Percentiles rank a stretch among this genome's conserved stretches.
Evolutionary conservation across 1,140 invertebrate species (phyloP).

Genomic region (Caenorhabditis tropicalis): DNA sequence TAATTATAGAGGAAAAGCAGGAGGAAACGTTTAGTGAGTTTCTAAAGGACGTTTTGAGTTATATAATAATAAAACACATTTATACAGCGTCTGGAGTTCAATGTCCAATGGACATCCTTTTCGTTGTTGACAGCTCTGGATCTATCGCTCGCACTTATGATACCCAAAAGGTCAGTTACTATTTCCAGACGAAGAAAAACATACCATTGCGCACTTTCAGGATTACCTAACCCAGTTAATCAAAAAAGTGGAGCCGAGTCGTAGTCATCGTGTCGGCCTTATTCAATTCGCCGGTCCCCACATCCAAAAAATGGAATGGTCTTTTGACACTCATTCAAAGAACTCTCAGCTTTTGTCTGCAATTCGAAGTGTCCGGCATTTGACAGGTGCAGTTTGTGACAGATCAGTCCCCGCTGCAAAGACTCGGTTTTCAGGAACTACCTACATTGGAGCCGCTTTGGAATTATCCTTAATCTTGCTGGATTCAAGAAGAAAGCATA

Average conservation of each 20-base stretch:
- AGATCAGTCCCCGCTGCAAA: background rate
- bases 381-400: background rate
- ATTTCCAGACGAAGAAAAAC: background rate
- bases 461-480: background rate
- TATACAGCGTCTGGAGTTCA: background rate
- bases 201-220: background rate
- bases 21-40: background rate
- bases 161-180: background rate
- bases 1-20: background rate
- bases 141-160: conserved; percentile 14
- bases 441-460: conserved; percentile 31
- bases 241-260: conserved; percentile 22
- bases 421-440: background rate
- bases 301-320: conserved; percentile 35
- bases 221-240: conserved; percentile 12
- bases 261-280: background rate
- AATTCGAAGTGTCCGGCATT: conserved; percentile 27
- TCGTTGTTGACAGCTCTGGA: conserved; percentile 22
- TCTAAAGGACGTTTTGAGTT: too few relatives aligned
- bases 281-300: conserved; percentile 22
- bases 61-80: background rate
- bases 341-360: conserved; percentile 34
- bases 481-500: conserved; percentile 10
- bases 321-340: conserved; percentile 31
- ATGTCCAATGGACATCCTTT: conserved; percentile 14